These are phyloP conservation scores for Origma solitaria DNA, from an alignment of 2,113 vertebrate species.

Conservation along the genomic window DNA sequence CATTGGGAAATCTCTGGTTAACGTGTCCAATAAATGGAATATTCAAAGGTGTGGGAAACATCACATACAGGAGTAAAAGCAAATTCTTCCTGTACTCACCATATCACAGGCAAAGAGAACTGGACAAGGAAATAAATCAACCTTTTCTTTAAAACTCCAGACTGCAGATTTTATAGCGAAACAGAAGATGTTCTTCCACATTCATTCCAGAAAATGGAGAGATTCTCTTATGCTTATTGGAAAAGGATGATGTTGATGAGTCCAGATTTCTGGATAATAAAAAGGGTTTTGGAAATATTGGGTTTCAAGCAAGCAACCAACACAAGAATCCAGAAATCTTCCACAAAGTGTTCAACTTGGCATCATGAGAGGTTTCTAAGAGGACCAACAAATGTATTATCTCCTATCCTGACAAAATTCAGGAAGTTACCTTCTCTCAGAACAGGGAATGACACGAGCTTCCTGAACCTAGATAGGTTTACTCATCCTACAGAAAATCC, in stretches of 20 bases:
- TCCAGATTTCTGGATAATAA: neutral
- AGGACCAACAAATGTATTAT: neutral
- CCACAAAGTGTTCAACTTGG: neutral
- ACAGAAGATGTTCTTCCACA: neutral
- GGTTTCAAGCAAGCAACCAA: neutral
- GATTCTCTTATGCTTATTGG: neutral
- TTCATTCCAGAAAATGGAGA: neutral
- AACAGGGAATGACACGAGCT: neutral
- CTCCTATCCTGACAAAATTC: neutral
- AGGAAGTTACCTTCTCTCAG: neutral
- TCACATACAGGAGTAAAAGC: neutral
- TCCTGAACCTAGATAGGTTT: neutral
- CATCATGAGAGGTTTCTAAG: neutral
- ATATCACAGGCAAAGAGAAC: neutral
- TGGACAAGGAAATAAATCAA: neutral
- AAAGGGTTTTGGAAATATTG: neutral
- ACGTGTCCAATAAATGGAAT: neutral
- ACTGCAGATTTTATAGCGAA: neutral
- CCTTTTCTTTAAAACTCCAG: neutral
- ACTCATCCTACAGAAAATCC: neutral
- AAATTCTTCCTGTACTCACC: neutral
- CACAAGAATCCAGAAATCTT: neutral
- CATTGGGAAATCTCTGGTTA: rapidly evolving
- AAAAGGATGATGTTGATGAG: neutral
- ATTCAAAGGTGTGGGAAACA: neutral